A percentile compares a stretch with the other conserved stretches of the same genome.
phyloP scores from a whole-genome alignment of 2,797 vertebrate species.

The Leucoraja ocellata region DNA sequence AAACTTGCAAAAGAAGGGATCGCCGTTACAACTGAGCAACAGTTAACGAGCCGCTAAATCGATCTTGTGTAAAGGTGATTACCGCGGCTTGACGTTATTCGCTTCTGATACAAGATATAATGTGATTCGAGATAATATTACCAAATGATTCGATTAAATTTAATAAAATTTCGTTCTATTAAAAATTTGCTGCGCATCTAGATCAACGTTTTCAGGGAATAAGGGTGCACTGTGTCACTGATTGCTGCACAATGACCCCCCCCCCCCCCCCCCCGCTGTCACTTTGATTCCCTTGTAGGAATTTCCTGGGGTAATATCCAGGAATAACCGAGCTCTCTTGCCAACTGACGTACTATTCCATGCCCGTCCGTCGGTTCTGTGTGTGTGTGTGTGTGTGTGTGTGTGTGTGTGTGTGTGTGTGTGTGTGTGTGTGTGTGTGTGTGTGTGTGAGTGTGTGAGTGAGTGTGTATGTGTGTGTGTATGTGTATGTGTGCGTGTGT shows the following conservation, averaged over 20 bases:
- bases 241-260: constrained; percentile 57
- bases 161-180: not conserved
- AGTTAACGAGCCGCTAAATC: not conserved
- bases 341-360: constrained; percentile 17
- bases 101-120: not conserved
- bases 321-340: constrained; percentile 21
- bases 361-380: not conserved
- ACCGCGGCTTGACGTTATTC: not conserved
- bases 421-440: too few species aligned
- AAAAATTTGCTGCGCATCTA: not conserved
- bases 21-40: not conserved
- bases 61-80: not conserved
- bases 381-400: not conserved
- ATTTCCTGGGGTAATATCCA: constrained; percentile 4
- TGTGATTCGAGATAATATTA: not conserved
- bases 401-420: too few species aligned
- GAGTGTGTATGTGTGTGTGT: too few species aligned
- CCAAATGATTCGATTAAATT: not conserved
- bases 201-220: constrained; percentile 47
- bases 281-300: not conserved
- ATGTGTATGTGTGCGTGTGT: too few species aligned
- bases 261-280: constrained; percentile 47
- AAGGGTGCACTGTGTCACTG: constrained; percentile 57
- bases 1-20: not conserved
- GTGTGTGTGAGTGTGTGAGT: too few species aligned